Evolutionary conservation across 1,140 invertebrate species (phyloP).

Genomic region (Xylocopa sonorina): DNA sequence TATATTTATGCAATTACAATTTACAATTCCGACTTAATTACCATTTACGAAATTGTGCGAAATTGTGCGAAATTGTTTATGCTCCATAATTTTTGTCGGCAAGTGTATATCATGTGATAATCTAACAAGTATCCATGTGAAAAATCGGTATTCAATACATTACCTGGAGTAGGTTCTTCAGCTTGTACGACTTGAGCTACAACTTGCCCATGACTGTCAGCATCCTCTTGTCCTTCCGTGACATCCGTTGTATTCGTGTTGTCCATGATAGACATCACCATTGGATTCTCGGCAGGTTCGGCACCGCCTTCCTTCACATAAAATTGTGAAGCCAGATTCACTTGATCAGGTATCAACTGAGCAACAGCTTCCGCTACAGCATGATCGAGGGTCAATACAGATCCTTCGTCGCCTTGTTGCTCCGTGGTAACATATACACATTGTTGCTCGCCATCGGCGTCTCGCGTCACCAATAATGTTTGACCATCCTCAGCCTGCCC

Average conservation of each 20-base stretch:
- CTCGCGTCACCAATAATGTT: slow-evolving; percentile 86
- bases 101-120: no score
- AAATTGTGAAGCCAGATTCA: slow-evolving; percentile 80
- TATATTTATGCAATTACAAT: no score
- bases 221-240: slow-evolving; percentile 71
- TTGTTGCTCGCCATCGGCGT: slow-evolving; percentile 87
- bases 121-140: neutral
- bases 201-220: slow-evolving; percentile 85
- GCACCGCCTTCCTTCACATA: slow-evolving; percentile 83
- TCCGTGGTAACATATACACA: slow-evolving; percentile 88
- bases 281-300: slow-evolving; percentile 76
- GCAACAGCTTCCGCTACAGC: slow-evolving; percentile 84
- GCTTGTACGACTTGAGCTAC: slow-evolving; percentile 92
- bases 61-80: no score
- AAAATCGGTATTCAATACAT: slow-evolving; percentile 20
- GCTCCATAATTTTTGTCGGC: no score
- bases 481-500: slow-evolving; percentile 90
- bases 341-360: slow-evolving; percentile 80
- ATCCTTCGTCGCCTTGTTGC: slow-evolving; percentile 84
- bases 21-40: no score
- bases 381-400: slow-evolving; percentile 84
- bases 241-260: slow-evolving; percentile 65
- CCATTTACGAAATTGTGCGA: no score
- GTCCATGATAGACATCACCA: slow-evolving; percentile 82
- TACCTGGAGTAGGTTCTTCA: slow-evolving; percentile 90